These are phyloP conservation scores for Hippopotamyrus pictus DNA, from an alignment of 2,797 vertebrate species.

Conservation along the genomic window DNA sequence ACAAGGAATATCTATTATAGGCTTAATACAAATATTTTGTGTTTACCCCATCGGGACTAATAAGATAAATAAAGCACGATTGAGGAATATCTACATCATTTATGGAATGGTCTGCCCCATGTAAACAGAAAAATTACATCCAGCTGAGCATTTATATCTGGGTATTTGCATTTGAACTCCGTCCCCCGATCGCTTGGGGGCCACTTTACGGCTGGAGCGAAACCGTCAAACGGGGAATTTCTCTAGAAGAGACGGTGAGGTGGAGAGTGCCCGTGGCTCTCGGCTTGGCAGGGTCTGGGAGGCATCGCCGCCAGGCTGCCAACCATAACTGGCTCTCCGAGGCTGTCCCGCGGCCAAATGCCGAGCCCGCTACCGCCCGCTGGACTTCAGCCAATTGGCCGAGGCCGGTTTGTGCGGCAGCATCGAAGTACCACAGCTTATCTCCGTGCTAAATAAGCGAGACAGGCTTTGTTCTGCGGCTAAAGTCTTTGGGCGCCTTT, in stretches of 20 bases:
- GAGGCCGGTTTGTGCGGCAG: neutral
- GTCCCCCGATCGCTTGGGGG: neutral
- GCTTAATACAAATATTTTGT: neutral
- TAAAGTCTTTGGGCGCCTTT: neutral
- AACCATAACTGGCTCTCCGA: slow-evolving; percentile 6
- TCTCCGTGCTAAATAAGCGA: neutral
- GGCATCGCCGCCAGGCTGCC: neutral
- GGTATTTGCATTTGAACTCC: neutral
- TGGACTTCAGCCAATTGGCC: neutral
- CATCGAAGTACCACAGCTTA: neutral
- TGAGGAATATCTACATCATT: neutral
- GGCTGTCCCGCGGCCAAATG: neutral
- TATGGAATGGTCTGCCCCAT: neutral
- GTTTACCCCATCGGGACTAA: neutral
- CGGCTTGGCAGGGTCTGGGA: neutral
- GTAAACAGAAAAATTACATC: neutral
- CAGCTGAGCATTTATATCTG: neutral
- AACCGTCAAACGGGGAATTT: neutral
- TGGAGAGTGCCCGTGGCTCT: neutral
- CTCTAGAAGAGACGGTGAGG: neutral
- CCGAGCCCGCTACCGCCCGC: neutral
- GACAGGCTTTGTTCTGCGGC: neutral
- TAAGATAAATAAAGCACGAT: neutral
- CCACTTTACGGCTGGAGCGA: neutral
- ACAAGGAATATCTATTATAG: neutral